These are phyloP conservation scores for Melieria omissa DNA, from an alignment of 2,888 invertebrate genomes.

Conservation along the genomic window DNA sequence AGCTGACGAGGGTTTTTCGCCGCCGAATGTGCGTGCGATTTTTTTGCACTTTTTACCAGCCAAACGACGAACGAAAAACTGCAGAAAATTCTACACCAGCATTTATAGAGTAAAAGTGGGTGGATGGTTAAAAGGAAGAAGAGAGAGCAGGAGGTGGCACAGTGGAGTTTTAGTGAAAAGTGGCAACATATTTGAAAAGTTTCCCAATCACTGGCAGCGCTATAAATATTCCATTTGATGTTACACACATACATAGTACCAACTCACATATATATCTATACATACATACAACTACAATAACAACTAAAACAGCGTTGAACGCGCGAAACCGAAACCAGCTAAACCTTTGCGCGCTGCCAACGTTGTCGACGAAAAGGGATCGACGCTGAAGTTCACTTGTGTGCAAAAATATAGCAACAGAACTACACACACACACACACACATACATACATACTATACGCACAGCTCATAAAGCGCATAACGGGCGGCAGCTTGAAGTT, in stretches of 20 bases:
- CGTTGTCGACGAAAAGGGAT: neutral
- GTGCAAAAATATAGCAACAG: no score
- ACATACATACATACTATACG: no score
- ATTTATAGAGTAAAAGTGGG: neutral
- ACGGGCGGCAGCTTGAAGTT: no score
- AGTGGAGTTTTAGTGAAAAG: conserved; percentile 32
- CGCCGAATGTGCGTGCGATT: conserved; percentile 18
- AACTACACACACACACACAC: no score
- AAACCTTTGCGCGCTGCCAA: neutral
- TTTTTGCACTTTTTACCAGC: neutral
- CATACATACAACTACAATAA: neutral
- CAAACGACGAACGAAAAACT: no score
- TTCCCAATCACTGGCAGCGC: conserved; percentile 58
- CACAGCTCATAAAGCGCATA: no score
- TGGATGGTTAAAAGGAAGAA: neutral
- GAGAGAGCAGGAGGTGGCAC: neutral
- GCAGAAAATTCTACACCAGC: no score
- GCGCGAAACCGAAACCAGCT: no score
- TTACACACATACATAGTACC: neutral
- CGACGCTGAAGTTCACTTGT: neutral
- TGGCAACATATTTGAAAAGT: conserved; percentile 59
- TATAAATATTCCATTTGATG: conserved; percentile 59
- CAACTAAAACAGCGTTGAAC: no score
- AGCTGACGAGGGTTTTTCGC: conserved; percentile 38
- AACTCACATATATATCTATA: neutral